Conservation (phyloP, 2,888 invertebrate species). For the Drosophila melanosoma region DNA sequence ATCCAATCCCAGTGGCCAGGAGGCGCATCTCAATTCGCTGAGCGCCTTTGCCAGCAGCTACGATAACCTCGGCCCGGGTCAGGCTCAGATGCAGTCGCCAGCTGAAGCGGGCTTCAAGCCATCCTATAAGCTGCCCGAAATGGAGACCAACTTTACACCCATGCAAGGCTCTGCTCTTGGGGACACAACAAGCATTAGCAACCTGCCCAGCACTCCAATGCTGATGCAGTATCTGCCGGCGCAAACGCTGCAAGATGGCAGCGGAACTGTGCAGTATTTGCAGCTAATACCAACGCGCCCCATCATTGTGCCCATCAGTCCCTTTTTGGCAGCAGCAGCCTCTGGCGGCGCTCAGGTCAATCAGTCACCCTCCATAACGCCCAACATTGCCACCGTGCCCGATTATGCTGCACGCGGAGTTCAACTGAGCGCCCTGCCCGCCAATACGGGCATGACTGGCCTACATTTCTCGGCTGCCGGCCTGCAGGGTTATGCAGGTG, state of each 20-base stretch:
- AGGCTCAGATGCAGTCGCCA: conserved; percentile 28
- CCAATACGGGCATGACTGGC: conserved; percentile 46
- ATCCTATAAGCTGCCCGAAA: conserved; percentile 80
- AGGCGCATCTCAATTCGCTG: conserved; percentile 80
- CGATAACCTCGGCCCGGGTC: conserved; percentile 56
- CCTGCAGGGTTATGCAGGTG: conserved; percentile 71
- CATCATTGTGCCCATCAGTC: conserved; percentile 83
- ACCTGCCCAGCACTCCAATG: conserved; percentile 76
- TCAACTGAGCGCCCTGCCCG: conserved; percentile 57
- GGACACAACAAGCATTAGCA: conserved; percentile 48
- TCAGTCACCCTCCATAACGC: conserved; percentile 26
- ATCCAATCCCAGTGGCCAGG: conserved; percentile 55
- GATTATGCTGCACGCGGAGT: conserved; percentile 65
- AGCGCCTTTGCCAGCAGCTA: conserved; percentile 82
- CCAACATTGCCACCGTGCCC: conserved; percentile 28
- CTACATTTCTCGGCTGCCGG: conserved; percentile 63
- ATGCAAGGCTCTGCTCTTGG: conserved; percentile 61
- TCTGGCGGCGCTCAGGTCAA: conserved; percentile 6
- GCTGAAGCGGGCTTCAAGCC: conserved; percentile 71
- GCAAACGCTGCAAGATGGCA: conserved; percentile 72
- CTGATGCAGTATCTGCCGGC: conserved; percentile 84
- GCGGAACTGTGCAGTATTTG: conserved; percentile 82
- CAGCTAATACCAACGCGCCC: conserved; percentile 84
- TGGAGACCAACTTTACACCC: conserved; percentile 83
- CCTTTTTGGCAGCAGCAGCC: conserved; percentile 64